phyloP scores from a whole-genome alignment of 2,888 invertebrate species.

The Lithosia quadra region DNA sequence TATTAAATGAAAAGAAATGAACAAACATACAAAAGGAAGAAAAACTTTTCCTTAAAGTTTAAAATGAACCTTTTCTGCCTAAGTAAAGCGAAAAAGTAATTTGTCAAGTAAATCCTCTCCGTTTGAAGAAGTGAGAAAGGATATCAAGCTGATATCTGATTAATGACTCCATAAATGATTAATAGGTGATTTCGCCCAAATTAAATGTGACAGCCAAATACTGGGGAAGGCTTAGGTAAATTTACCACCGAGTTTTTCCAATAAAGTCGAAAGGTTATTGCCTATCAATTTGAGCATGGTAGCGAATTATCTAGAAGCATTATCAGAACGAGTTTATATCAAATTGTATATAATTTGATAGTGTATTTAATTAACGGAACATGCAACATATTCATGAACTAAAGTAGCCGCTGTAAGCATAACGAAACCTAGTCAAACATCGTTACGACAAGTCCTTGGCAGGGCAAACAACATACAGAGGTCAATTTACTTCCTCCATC shows the following conservation, averaged over 20 bases:
- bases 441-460: constrained; percentile 37
- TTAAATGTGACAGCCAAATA: constrained; percentile 52
- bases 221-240: constrained; percentile 43
- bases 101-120: constrained; percentile 83
- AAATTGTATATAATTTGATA: background rate
- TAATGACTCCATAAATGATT: constrained; percentile 73
- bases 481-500: constrained; percentile 44
- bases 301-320: background rate
- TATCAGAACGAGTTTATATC: background rate
- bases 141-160: constrained; percentile 71
- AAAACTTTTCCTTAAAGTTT: constrained; percentile 31
- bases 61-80: constrained; percentile 39
- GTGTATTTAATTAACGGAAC: background rate
- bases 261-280: constrained; percentile 16
- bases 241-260: constrained; percentile 34
- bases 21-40: background rate
- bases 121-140: constrained; percentile 64
- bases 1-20: background rate
- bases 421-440: constrained; percentile 28
- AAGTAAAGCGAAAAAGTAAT: constrained; percentile 82
- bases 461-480: constrained; percentile 46
- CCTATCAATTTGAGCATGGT: constrained; percentile 7
- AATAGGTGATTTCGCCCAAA: constrained; percentile 62
- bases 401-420: constrained; percentile 18
- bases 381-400: background rate